phyloP scores from a whole-genome alignment of 2,797 vertebrate species.

The Clarias laeviceps region DNA sequence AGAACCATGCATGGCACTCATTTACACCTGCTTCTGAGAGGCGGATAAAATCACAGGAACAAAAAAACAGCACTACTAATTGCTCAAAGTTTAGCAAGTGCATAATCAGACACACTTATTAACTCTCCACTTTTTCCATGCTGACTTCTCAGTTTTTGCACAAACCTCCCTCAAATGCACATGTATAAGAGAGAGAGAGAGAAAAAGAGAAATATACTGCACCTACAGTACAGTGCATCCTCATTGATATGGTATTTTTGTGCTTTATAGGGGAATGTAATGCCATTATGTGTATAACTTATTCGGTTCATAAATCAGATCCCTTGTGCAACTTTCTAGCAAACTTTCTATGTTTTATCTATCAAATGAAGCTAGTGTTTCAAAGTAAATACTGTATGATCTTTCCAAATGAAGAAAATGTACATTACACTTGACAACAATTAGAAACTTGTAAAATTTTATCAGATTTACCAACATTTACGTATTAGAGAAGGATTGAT shows the following conservation, averaged over 20 bases:
- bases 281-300: not conserved
- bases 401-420: not conserved
- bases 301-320: not conserved
- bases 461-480: not conserved
- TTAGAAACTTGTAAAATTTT: not conserved
- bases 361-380: not conserved
- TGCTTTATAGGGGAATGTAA: not conserved
- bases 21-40: conserved; percentile 3
- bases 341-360: not conserved
- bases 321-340: not conserved
- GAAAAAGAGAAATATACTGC: not conserved
- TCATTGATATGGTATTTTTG: not conserved
- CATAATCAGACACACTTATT: not conserved
- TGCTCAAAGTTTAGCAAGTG: not conserved
- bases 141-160: not conserved
- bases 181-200: conserved; percentile 1
- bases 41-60: not conserved
- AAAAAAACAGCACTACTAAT: not conserved
- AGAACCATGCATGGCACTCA: not conserved
- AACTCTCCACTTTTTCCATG: not conserved
- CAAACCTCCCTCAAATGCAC: not conserved
- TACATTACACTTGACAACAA: not conserved
- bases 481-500: not conserved
- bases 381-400: not conserved
- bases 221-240: not conserved